Evolutionary conservation across 2,113 vertebrate genomes (phyloP), one percentile per base, ranked within the genome.

Genomic region (Strigops habroptila): DNA sequence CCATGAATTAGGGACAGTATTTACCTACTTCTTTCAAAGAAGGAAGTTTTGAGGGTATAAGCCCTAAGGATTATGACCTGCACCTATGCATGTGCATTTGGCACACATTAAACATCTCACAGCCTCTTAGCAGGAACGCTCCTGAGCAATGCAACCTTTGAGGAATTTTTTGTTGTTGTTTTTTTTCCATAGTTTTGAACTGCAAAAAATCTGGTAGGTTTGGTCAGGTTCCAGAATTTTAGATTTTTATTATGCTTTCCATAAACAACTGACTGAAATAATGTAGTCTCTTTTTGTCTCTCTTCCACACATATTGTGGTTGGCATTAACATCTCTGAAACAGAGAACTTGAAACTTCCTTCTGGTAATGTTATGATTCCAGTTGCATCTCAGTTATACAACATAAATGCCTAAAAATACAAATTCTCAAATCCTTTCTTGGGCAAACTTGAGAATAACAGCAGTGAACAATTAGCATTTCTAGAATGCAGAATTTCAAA

Each of bases 361-460:
- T 89, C 55, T 82, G 60, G 48, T 82, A 64, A 75, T 92, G 60
- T 83, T 94, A 74, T 15, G 28, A 67, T 87, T 96, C 81, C 75
- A 93, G 79, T 64, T 93, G 82, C 65, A 79, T 76, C 74, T 91
- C 84, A 91, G 74, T 73, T 90, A 96, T 21, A 93, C 64, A 93
- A 91, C 48, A 60, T 19, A 84, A 81, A 82, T 71, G 52, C 12
- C 87, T 93, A 82, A 92, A 95, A 93, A 62, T 74, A 87, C 28
- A 64, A 44, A 87, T 71, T 84, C 55, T 68, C n/a, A 53, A 49
- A 75, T 84, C 33, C 43, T 63, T 82, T 74, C 86, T 60, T 14
- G 1, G 41, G 55, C 53, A 88, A 81, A 86, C 73, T 69, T 39
- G 17, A 74, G 18, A 92, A 77, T 23, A 78, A 8, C 28, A 83